Base-by-base conservation (phyloP, 2,113 vertebrate genomes). In the Callipepla squamata region DNA sequence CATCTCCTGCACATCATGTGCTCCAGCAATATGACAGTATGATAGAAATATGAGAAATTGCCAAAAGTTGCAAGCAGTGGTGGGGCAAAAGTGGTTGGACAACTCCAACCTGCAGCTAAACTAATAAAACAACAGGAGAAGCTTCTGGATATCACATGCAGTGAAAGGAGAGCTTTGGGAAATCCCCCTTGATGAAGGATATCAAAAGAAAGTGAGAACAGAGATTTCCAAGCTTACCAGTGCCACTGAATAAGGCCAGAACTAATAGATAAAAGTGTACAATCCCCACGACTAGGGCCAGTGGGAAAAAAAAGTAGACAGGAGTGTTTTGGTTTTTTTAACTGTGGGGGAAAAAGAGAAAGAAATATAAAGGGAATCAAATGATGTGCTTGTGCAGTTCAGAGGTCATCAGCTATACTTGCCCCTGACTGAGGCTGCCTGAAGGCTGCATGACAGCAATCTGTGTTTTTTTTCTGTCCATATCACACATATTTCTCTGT, bases 1-100 rank as follows among this genome's bases (percentile, higher is more conserved):
- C 11, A 67, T 80, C 50, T 87, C 23, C 55, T 26, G 6, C 8
- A 28, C 0, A 0, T 6, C 69, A 63, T 3, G 4, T 3, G 1
- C 7, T 47, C 58, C 70, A 80, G 63, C 11, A 83, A 26, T 5
- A 48, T 8, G 45, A 38, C 12, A 44, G 6, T 5, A n/a, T 4
- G 19, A 38, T 8, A n/a, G n/a, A 36, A 80, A 79, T 79, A 87
- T 5, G 6, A 85, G 48, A 82, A 94, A 57, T 10, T 48, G 2
- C 2, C 90, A 83, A n/a, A 10, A 73, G 22, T 42, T 40, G 55
- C 51, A 50, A 85, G 36, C 22, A 66, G 8, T 12, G 32, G 34
- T 82, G 76, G 13, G 13, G 21, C 1, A 32, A 38, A 75, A 50
- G 26, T 28, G 13, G 2, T 3, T 61, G 34, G 42, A 28, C 26